These are phyloP conservation scores for Sarotherodon lohbergeri DNA, from an alignment of 2,113 vertebrate genomes.

Conservation along the genomic window DNA sequence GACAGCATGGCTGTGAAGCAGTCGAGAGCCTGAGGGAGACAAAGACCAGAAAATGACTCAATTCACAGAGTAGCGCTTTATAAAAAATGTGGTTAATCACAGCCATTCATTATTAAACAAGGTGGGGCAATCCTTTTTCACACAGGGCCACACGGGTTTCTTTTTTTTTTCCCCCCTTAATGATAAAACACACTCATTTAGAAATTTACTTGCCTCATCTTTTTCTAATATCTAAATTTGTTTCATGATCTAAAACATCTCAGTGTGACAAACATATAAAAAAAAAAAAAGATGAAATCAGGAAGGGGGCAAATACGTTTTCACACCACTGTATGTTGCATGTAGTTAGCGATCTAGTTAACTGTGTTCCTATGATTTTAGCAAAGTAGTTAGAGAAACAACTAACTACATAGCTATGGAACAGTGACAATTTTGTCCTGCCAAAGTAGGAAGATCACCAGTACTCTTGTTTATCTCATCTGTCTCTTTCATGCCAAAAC, in stretches of 20 bases:
- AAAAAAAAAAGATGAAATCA: not conserved
- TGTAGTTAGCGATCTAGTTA: not conserved
- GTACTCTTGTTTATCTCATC: not conserved
- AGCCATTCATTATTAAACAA: not conserved
- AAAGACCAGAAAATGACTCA: not conserved
- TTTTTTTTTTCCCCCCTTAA: not conserved
- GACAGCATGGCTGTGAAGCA: slow-evolving; percentile 97
- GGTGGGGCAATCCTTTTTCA: not conserved
- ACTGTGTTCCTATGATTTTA: not conserved
- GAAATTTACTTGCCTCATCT: not conserved
- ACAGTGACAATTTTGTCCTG: not conserved
- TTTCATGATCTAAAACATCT: not conserved
- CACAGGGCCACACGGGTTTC: not conserved
- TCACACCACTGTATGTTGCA: not conserved
- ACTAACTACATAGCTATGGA: not conserved
- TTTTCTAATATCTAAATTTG: not conserved
- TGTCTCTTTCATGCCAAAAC: not conserved
- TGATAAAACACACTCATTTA: not conserved
- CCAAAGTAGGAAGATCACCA: not conserved
- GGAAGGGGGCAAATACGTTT: not conserved
- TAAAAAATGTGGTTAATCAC: not conserved
- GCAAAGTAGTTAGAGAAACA: not conserved
- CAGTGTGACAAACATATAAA: not conserved
- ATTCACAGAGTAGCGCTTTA: not conserved
- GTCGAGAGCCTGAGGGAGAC: slow-evolving; percentile 81